These are phyloP conservation scores for Pungitius pungitius DNA, from an alignment of 2,113 vertebrate species.

Conservation along the genomic window DNA sequence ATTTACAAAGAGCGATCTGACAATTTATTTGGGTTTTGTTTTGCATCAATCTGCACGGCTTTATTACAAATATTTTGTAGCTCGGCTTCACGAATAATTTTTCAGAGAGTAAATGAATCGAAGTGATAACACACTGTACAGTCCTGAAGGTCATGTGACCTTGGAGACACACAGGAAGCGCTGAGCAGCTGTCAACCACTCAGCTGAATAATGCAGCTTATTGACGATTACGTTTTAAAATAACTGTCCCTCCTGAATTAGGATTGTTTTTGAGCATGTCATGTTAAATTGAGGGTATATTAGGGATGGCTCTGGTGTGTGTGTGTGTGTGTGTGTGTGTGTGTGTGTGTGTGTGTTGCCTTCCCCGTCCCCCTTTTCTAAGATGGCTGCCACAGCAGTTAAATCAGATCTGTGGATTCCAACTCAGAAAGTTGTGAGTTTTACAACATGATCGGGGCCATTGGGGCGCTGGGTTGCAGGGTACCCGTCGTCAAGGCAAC, in stretches of 20 bases:
- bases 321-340: constrained; percentile 12
- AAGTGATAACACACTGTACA: constrained; percentile 17
- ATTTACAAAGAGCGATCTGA: no score
- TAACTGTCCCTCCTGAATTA: not conserved
- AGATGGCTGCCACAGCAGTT: constrained; percentile 46
- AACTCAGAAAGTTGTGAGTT: constrained; percentile 39
- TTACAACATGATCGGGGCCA: constrained; percentile 14
- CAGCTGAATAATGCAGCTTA: not conserved
- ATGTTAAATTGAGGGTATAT: no score
- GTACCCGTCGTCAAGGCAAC: constrained; percentile 56
- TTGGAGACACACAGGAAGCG: constrained; percentile 27
- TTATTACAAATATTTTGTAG: not conserved
- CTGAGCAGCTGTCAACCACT: constrained; percentile 24
- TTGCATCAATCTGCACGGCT: no score
- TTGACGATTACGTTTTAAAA: not conserved
- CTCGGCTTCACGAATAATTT: constrained; percentile 44
- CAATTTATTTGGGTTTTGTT: not conserved
- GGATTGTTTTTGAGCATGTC: not conserved
- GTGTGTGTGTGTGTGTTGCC: constrained; percentile 12
- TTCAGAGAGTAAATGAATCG: constrained; percentile 52
- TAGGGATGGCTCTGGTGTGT: not conserved
- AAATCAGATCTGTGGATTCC: constrained; percentile 26
- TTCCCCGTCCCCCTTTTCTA: constrained; percentile 28
- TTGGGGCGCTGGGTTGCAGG: constrained; percentile 27
- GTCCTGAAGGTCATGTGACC: constrained; percentile 35